Conservation (phyloP, 2,888 invertebrate genomes). For the Gasteruption jaculator region DNA sequence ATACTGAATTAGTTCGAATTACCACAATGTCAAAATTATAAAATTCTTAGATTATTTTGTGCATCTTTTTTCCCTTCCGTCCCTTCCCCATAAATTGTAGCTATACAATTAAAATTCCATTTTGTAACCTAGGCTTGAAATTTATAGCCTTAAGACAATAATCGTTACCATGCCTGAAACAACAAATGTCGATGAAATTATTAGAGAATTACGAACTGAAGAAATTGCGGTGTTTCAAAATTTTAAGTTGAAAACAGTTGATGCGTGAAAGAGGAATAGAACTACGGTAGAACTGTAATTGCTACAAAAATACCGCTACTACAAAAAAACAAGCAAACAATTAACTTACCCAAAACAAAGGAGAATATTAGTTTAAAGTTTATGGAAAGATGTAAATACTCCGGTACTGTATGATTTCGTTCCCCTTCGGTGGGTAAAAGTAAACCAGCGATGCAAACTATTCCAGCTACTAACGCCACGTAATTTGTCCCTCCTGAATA, state of each 20-base stretch:
- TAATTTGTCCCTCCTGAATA: constrained; percentile 62
- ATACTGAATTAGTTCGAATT: no score
- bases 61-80: constrained; percentile 23
- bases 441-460: constrained; percentile 67
- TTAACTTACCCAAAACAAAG: constrained; percentile 60
- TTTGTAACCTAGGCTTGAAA: constrained; percentile 9
- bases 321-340: neutral
- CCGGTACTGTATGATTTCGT: constrained; percentile 46
- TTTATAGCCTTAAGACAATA: constrained; percentile 45
- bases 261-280: no score
- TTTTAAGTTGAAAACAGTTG: no score
- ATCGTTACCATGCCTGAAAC: constrained; percentile 49
- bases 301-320: neutral
- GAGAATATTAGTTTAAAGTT: constrained; percentile 74
- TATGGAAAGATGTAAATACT: constrained; percentile 67
- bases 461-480: constrained; percentile 63
- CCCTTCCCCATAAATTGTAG: constrained; percentile 21
- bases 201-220: no score
- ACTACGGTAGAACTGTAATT: neutral
- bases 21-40: constrained; percentile 18
- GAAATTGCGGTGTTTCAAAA: no score
- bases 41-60: constrained; percentile 31
- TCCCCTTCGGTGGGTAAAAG: constrained; percentile 71
- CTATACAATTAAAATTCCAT: constrained; percentile 12
- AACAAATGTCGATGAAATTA: no score